These are phyloP conservation scores for Bettongia penicillata DNA, from an alignment of 2,113 vertebrate genomes.

Conservation along the genomic window DNA sequence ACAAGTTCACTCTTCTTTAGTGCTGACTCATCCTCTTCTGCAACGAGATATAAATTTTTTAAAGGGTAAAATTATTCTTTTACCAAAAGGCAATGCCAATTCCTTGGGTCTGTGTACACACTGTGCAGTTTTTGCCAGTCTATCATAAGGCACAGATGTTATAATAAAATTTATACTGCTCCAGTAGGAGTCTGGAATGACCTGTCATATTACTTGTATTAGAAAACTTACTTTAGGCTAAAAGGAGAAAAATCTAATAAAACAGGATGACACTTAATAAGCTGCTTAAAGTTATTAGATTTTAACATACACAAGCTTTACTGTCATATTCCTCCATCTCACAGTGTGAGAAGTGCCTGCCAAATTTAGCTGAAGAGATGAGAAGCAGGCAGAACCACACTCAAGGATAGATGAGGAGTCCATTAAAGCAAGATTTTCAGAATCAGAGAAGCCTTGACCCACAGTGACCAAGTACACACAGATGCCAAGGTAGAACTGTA, in stretches of 20 bases:
- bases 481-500: not conserved
- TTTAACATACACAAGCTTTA: slow-evolving; percentile 51
- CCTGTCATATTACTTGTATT: slow-evolving; percentile 49
- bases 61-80: slow-evolving; percentile 48
- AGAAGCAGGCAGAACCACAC: rapidly evolving
- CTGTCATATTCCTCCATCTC: slow-evolving; percentile 9
- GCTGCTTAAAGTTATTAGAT: slow-evolving; percentile 36
- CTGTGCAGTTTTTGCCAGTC: slow-evolving; percentile 32
- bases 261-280: slow-evolving; percentile 46
- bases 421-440: not conserved
- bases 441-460: not conserved
- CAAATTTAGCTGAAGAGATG: slow-evolving; percentile 30
- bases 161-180: slow-evolving; percentile 38
- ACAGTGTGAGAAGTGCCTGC: slow-evolving; percentile 4
- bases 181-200: slow-evolving; percentile 39
- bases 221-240: slow-evolving; percentile 24
- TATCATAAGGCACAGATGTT: not conserved
- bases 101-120: slow-evolving; percentile 3
- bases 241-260: slow-evolving; percentile 37
- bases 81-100: slow-evolving; percentile 10
- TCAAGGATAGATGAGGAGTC: not conserved
- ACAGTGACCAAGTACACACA: not conserved
- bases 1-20: slow-evolving; percentile 94
- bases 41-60: slow-evolving; percentile 61
- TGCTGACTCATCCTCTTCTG: slow-evolving; percentile 92